Conservation (phyloP, 2,888 invertebrate genomes). For the Rosalia funebris region DNA sequence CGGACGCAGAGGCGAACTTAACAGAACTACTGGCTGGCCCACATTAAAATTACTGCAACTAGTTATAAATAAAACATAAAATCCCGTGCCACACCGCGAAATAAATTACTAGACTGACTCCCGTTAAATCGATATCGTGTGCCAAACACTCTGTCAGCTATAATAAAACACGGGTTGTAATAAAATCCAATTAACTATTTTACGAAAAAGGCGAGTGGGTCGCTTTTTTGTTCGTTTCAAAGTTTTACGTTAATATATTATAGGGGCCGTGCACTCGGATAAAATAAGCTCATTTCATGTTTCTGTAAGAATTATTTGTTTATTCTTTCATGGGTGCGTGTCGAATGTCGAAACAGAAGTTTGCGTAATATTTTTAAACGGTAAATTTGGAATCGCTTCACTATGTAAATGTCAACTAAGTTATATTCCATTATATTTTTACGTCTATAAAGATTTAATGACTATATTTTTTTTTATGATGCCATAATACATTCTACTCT, state of each 20-base stretch:
- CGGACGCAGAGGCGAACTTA: conserved; percentile 13
- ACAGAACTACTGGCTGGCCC: conserved; percentile 10
- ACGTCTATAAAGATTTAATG: no score
- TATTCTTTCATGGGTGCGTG: no score
- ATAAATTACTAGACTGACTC: conserved; percentile 12
- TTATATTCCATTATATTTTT: no score
- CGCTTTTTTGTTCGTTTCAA: not conserved
- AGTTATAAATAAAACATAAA: conserved; percentile 25
- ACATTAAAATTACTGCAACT: conserved; percentile 22
- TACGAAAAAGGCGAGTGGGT: not conserved
- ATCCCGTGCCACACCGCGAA: conserved; percentile 18
- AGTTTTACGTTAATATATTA: not conserved
- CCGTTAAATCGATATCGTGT: conserved; percentile 17
- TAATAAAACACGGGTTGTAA: conserved; percentile 10
- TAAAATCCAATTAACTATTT: conserved; percentile 20
- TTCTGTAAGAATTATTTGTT: not conserved
- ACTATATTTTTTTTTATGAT: no score
- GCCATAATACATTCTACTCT: no score
- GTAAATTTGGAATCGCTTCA: not conserved
- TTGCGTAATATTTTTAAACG: conserved; percentile 1
- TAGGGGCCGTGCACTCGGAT: not conserved
- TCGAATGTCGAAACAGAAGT: not conserved
- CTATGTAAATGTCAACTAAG: no score
- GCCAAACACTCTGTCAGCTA: conserved; percentile 19
- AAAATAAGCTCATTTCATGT: not conserved